These are phyloP conservation scores for Athene cunicularia DNA, from an alignment of 2,113 vertebrate species.

Conservation along the genomic window DNA sequence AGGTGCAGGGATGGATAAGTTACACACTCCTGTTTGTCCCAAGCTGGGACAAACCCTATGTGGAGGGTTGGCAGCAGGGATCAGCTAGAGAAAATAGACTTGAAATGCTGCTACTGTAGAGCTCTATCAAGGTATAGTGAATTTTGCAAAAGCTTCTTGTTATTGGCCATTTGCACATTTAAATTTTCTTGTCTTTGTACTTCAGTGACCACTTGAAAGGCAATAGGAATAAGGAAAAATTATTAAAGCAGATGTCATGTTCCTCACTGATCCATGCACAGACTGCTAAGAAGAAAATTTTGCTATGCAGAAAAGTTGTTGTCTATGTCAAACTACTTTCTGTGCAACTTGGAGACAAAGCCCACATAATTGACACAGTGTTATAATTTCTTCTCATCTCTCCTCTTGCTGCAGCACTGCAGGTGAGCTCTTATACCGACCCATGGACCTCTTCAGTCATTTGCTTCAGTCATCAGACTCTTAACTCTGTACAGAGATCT, in stretches of 20 bases:
- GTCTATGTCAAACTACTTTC: neutral
- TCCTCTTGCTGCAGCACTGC: neutral
- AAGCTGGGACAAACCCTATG: too few relatives aligned
- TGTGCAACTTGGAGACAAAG: neutral
- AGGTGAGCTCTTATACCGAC: neutral
- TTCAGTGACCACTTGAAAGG: neutral
- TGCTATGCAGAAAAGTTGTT: neutral
- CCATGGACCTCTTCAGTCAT: neutral
- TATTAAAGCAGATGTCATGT: neutral
- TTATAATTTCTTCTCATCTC: neutral
- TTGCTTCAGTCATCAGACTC: neutral
- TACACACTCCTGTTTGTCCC: neutral
- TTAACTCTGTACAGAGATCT: neutral
- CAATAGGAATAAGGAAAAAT: neutral
- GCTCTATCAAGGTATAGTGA: neutral
- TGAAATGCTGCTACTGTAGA: neutral
- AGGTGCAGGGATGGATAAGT: neutral
- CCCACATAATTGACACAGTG: neutral
- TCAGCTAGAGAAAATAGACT: neutral
- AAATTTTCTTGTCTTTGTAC: neutral
- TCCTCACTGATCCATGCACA: neutral
- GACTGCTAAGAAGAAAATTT: neutral
- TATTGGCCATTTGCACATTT: neutral
- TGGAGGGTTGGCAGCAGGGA: neutral
- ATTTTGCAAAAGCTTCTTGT: neutral